Percentiles rank a stretch among this genome's conserved stretches.
Evolutionary conservation across 2,888 invertebrate species (phyloP).

Genomic region (Tenthredo livida): DNA sequence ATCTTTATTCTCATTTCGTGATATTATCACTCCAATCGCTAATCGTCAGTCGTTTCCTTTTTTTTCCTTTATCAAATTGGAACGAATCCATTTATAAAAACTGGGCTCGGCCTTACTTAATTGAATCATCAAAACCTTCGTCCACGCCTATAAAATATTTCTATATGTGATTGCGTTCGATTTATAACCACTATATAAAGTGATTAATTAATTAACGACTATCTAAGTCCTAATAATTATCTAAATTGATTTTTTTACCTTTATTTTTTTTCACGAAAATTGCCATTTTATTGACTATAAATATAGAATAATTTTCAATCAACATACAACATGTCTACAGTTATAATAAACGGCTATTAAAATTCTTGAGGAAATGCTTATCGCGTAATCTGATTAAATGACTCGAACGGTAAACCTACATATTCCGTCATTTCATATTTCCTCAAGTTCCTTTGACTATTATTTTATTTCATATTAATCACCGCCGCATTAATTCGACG

Average conservation of each 20-base stretch:
- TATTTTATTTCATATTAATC: not conserved
- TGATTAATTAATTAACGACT: not conserved
- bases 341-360: not conserved
- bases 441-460: slow-evolving; percentile 3
- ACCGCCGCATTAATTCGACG: not conserved
- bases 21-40: not conserved
- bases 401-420: not conserved
- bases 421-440: slow-evolving; percentile 6
- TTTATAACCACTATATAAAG: not conserved
- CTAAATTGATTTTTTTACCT: not conserved
- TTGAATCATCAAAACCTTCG: not conserved
- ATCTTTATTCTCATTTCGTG: not conserved
- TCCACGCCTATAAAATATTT: not conserved
- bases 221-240: not conserved
- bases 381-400: not conserved
- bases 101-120: not conserved
- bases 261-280: not conserved
- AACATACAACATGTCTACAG: not conserved
- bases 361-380: not conserved
- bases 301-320: not conserved
- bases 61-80: not conserved
- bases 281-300: not conserved
- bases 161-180: not conserved
- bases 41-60: not conserved
- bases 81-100: not conserved